phyloP scores from a whole-genome alignment of 2,113 vertebrate genomes.

The Eulemur macaco region DNA sequence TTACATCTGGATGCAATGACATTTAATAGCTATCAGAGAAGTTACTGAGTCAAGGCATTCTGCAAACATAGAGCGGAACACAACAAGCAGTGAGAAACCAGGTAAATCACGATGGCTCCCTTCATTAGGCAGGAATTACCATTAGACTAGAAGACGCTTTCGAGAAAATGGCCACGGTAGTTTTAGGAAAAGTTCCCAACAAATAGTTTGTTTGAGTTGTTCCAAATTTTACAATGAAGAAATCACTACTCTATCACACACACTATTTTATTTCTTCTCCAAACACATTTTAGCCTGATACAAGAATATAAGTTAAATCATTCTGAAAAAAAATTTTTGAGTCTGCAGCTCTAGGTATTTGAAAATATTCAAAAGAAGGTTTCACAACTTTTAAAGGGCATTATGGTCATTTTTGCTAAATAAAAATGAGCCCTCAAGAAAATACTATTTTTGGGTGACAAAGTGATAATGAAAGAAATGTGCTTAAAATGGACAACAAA shows the following conservation, averaged over 20 bases:
- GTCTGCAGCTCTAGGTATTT: slow-evolving; percentile 66
- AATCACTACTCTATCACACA: not conserved
- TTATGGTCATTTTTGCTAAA: slow-evolving; percentile 81
- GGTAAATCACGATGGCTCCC: not conserved
- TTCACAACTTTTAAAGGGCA: slow-evolving; percentile 81
- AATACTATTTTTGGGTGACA: slow-evolving; percentile 78
- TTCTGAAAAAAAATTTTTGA: slow-evolving; percentile 54
- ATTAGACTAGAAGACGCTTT: not conserved
- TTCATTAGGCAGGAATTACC: not conserved
- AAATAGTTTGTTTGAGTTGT: not conserved
- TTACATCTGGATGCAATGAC: not conserved
- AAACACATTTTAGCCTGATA: slow-evolving; percentile 7
- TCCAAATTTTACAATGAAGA: not conserved
- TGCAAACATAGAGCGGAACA: not conserved
- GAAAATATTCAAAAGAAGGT: slow-evolving; percentile 73
- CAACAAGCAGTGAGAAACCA: not conserved
- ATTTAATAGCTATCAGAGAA: not conserved
- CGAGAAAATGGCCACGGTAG: not conserved
- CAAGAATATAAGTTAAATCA: slow-evolving; percentile 29
- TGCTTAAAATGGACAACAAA: slow-evolving; percentile 81
- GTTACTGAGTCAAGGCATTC: not conserved
- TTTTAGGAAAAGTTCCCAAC: not conserved
- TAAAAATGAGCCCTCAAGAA: slow-evolving; percentile 78
- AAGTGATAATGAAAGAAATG: slow-evolving; percentile 80
- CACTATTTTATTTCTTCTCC: slow-evolving; percentile 22